These are phyloP conservation scores for Ceratitis capitata DNA, from an alignment of 1,140 invertebrate genomes.

Conservation along the genomic window DNA sequence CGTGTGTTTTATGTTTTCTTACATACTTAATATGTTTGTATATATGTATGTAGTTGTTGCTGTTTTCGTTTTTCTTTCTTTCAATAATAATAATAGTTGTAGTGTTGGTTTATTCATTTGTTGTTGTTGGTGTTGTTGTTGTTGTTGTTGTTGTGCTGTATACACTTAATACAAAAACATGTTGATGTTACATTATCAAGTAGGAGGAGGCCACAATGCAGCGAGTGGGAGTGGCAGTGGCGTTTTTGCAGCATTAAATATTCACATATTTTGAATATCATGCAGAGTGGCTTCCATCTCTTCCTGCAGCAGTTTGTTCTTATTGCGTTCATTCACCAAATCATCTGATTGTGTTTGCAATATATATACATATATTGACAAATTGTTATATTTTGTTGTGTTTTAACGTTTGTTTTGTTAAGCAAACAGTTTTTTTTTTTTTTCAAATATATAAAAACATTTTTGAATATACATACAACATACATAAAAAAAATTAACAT, in stretches of 20 bases:
- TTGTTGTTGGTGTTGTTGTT: conserved; percentile 17
- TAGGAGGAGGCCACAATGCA: conserved; percentile 22
- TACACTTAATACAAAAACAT: neutral
- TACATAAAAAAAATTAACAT: neutral
- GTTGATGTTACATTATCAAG: neutral
- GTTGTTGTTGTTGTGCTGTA: neutral
- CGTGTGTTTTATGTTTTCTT: neutral
- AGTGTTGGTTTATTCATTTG: too few species aligned
- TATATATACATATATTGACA: too few species aligned
- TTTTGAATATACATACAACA: neutral
- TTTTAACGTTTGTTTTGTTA: neutral
- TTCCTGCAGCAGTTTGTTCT: conserved; percentile 95
- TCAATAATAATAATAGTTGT: conserved; percentile 23
- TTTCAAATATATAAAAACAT: neutral
- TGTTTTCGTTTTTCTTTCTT: conserved; percentile 33
- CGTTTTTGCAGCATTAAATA: neutral
- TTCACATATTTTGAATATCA: conserved; percentile 99
- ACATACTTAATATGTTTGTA: neutral
- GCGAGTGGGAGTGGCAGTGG: conserved; percentile 36
- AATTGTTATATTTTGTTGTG: too few species aligned
- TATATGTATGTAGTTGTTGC: neutral
- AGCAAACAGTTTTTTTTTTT: neutral
- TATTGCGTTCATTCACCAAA: conserved; percentile 92
- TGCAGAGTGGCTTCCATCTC: conserved; percentile 99
- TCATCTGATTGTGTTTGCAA: conserved; percentile 77